Percentiles rank a stretch among this genome's conserved stretches.
Evolutionary conservation across 2,113 vertebrate genomes (phyloP).

Genomic region (Himantopus leucocephalus): DNA sequence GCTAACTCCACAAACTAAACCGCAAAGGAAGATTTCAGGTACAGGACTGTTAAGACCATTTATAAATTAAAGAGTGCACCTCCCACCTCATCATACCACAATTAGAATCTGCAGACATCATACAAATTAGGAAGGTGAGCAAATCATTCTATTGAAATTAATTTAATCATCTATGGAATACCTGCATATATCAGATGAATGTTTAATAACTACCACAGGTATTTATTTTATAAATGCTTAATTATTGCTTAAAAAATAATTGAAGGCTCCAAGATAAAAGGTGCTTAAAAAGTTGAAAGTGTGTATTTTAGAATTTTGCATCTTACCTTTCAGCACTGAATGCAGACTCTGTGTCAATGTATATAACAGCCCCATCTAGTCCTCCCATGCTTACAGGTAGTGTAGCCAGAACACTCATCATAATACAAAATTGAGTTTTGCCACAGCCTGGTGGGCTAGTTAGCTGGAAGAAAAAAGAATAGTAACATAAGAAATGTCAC

Average conservation of each 20-base stretch:
- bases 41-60: neutral
- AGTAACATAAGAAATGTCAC: neutral
- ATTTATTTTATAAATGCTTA: neutral
- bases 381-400: conserved; percentile 81
- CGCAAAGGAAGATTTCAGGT: neutral
- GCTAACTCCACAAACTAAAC: neutral
- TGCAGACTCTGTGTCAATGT: conserved; percentile 84
- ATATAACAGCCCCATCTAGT: conserved; percentile 78
- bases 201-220: neutral
- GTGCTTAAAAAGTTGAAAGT: neutral
- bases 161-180: neutral
- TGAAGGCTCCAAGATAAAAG: neutral
- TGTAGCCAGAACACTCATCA: conserved; percentile 83
- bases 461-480: conserved; percentile 65
- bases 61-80: neutral
- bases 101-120: neutral
- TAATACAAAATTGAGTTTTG: conserved; percentile 86
- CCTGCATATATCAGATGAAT: neutral
- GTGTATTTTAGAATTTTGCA: neutral
- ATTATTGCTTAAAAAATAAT: neutral
- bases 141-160: neutral
- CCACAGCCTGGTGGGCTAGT: conserved; percentile 87
- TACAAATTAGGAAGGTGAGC: neutral
- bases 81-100: neutral
- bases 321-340: conserved; percentile 86